Evolutionary conservation across 2,888 invertebrate genomes (phyloP).

Genomic region (Trisateles emortualis): DNA sequence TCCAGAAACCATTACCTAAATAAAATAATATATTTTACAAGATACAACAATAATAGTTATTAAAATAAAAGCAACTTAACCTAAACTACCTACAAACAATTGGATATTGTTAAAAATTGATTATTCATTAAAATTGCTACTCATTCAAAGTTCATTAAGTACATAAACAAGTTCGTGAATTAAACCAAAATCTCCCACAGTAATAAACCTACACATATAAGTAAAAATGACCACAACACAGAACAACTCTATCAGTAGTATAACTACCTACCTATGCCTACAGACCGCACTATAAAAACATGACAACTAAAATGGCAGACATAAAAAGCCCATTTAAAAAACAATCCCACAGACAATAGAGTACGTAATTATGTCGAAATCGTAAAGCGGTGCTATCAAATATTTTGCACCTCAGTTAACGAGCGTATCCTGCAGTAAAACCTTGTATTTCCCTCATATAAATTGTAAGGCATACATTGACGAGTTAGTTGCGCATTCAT

Average conservation of each 20-base stretch:
- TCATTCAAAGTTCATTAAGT: too few relatives aligned
- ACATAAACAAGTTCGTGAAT: too few relatives aligned
- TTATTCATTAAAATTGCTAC: too few relatives aligned
- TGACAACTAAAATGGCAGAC: constrained; percentile 36
- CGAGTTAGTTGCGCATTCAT: constrained; percentile 4
- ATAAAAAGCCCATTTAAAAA: constrained; percentile 56
- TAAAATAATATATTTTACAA: too few relatives aligned
- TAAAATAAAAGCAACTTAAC: too few relatives aligned
- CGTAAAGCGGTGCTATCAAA: constrained; percentile 76
- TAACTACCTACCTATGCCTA: too few relatives aligned
- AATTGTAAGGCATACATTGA: constrained; percentile 38
- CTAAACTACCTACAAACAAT: too few relatives aligned
- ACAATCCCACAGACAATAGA: constrained; percentile 65
- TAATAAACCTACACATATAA: neutral
- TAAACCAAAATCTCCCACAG: neutral
- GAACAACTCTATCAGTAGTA: neutral
- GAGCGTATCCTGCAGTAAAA: constrained; percentile 49
- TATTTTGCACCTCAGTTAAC: constrained; percentile 73
- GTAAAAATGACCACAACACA: neutral
- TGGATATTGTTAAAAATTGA: too few relatives aligned
- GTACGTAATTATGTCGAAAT: constrained; percentile 68
- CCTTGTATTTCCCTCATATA: constrained; percentile 36
- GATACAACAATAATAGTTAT: too few relatives aligned
- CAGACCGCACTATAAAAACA: constrained; percentile 14
- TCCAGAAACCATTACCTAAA: too few relatives aligned